These are phyloP conservation scores for Romanogobio albipinnatus DNA, from an alignment of 2,113 vertebrate species.

Conservation along the genomic window DNA sequence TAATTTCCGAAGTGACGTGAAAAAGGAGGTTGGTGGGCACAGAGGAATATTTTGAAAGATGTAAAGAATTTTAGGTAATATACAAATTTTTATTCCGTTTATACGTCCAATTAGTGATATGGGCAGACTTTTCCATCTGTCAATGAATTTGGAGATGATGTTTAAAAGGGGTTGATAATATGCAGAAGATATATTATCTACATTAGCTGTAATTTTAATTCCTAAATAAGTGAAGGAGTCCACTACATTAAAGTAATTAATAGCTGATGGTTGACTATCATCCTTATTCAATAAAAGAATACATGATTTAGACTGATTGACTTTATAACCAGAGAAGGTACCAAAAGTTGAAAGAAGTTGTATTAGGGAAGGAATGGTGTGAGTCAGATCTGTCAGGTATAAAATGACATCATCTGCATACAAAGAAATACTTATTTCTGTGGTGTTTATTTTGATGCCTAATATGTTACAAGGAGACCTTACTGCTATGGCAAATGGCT, in stretches of 20 bases:
- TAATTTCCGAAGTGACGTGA: not conserved
- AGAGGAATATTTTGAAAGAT: not conserved
- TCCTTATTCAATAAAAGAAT: not conserved
- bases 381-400: not conserved
- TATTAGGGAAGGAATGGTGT: not conserved
- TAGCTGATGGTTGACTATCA: not conserved
- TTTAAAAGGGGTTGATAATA: not conserved
- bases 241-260: not conserved
- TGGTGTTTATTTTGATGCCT: not conserved
- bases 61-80: not conserved
- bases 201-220: not conserved
- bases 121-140: not conserved
- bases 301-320: not conserved
- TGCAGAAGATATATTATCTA: not conserved
- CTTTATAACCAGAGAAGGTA: not conserved
- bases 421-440: not conserved
- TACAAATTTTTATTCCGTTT: not conserved
- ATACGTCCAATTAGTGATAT: not conserved
- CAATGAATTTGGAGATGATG: not conserved
- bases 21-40: not conserved
- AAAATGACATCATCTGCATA: not conserved
- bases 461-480: not conserved
- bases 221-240: not conserved
- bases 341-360: not conserved
- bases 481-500: not conserved